phyloP scores from a whole-genome alignment of 2,888 invertebrate genomes.

The Prosapia bicincta region DNA sequence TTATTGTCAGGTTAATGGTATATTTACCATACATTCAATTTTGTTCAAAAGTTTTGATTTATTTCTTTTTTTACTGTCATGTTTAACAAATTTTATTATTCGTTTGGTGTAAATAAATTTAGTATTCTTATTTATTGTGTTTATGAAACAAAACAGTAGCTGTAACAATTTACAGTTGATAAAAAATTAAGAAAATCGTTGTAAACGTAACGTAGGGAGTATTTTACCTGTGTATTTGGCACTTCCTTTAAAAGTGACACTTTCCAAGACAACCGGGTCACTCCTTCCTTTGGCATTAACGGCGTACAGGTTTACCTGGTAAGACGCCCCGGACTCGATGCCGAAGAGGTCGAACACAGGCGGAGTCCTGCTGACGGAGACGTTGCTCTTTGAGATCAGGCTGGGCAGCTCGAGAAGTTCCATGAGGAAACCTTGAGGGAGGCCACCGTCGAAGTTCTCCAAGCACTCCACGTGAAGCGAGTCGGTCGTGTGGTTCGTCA shows the following conservation, averaged over 20 bases:
- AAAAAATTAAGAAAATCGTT: too few relatives aligned
- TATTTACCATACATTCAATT: too few relatives aligned
- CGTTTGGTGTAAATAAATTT: too few relatives aligned
- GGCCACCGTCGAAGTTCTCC: conserved; percentile 83
- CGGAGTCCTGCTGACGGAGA: conserved; percentile 60
- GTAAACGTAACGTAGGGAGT: too few relatives aligned
- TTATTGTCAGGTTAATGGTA: too few relatives aligned
- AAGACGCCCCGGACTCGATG: conserved; percentile 66
- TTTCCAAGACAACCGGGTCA: conserved; percentile 77
- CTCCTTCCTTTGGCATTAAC: conserved; percentile 85
- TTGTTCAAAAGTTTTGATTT: too few relatives aligned
- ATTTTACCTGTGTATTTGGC: conserved; percentile 77
- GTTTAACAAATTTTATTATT: too few relatives aligned
- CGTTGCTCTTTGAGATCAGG: conserved; percentile 57
- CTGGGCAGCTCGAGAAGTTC: conserved; percentile 71
- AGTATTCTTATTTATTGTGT: too few relatives aligned
- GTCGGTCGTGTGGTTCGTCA: conserved; percentile 79
- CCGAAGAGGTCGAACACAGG: conserved; percentile 66
- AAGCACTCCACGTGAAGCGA: conserved; percentile 81
- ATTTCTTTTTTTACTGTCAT: too few relatives aligned
- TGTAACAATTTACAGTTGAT: too few relatives aligned
- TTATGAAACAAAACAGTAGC: too few relatives aligned
- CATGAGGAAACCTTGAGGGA: conserved; percentile 82
- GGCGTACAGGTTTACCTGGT: conserved; percentile 75
- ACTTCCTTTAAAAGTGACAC: conserved; percentile 80